These are phyloP conservation scores for Anguilla anguilla DNA, from an alignment of 2,797 vertebrate genomes.

Conservation along the genomic window DNA sequence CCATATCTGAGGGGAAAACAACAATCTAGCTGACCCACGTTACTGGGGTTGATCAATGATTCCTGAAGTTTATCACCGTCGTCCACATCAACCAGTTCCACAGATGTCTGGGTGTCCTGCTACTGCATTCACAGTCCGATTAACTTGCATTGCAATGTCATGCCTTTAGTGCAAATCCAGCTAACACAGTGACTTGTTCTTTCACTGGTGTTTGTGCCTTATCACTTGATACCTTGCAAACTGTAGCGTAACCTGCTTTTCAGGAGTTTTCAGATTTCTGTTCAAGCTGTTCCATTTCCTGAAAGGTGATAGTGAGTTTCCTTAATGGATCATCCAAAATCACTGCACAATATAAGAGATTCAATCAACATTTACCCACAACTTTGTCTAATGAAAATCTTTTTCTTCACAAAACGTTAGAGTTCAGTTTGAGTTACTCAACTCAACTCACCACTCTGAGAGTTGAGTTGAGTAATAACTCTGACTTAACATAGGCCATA, in stretches of 20 bases:
- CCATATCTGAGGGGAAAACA: background rate
- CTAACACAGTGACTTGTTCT: too few species aligned
- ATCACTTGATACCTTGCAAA: background rate
- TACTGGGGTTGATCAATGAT: background rate
- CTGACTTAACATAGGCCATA: background rate
- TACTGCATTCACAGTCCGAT: background rate
- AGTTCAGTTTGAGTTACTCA: too few species aligned
- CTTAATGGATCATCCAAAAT: background rate
- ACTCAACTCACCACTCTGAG: too few species aligned
- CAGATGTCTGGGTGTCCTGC: background rate
- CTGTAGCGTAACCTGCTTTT: background rate
- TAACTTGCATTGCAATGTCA: background rate
- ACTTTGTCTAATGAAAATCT: background rate
- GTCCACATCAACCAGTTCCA: background rate
- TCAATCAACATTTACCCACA: background rate
- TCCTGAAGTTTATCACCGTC: background rate
- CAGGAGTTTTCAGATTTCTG: conserved; percentile 4
- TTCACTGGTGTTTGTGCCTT: background rate
- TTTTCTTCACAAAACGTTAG: too few species aligned
- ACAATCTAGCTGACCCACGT: background rate
- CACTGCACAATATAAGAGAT: background rate
- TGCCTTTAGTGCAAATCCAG: background rate
- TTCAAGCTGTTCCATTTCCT: background rate
- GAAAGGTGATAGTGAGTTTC: background rate
- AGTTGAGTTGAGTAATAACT: too few species aligned